Evolutionary conservation across 2,797 vertebrate species (phyloP).

Genomic region (Oreochromis grahami): DNA sequence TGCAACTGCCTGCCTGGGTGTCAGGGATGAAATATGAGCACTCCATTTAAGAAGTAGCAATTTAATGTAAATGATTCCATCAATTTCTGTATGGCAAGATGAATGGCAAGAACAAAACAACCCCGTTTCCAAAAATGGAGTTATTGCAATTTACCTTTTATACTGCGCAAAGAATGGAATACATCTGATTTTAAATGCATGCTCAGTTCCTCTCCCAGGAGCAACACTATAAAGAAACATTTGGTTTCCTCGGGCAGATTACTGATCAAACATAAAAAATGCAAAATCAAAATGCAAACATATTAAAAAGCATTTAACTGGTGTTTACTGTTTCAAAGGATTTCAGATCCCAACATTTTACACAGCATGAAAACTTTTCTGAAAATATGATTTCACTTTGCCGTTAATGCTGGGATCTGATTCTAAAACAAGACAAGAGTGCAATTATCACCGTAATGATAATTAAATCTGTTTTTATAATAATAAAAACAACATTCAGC

Average conservation of each 20-base stretch:
- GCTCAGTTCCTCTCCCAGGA: not conserved
- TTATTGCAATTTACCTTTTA: not conserved
- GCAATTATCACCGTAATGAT: accelerated
- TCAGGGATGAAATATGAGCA: not conserved
- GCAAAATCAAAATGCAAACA: not conserved
- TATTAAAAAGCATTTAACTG: not conserved
- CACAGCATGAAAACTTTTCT: not conserved
- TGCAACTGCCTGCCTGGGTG: not conserved
- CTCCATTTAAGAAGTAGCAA: not conserved
- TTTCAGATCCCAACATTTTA: not conserved
- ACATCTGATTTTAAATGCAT: accelerated
- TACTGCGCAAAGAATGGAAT: not conserved
- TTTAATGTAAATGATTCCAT: not conserved
- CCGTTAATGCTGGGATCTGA: not conserved
- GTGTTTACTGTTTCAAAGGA: not conserved
- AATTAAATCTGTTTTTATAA: accelerated
- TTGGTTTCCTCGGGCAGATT: accelerated
- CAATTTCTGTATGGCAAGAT: not conserved
- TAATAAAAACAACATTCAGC: not conserved
- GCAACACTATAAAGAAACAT: not conserved
- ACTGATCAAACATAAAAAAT: not conserved
- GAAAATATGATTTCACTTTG: not conserved
- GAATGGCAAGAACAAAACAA: not conserved
- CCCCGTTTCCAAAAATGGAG: accelerated
- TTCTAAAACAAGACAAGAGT: not conserved